Conservation (phyloP, 2,797 vertebrate genomes). For the Spinibarbus caldwelli region DNA sequence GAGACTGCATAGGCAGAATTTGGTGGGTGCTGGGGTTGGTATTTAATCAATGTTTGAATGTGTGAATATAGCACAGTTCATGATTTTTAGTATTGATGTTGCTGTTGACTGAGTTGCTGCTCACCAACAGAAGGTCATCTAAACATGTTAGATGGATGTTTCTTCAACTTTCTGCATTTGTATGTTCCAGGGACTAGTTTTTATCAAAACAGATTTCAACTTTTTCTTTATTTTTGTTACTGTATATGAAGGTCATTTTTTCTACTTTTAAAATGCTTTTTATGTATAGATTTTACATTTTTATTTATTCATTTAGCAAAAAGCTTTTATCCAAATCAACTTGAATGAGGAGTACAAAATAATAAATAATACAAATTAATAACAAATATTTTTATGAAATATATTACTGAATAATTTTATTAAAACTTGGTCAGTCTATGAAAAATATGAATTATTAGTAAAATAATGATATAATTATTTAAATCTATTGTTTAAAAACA, state of each 20-base stretch:
- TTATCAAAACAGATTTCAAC: not conserved
- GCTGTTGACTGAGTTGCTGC: no score
- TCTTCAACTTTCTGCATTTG: not conserved
- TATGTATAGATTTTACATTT: not conserved
- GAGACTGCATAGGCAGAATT: not conserved
- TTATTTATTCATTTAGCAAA: not conserved
- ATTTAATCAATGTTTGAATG: constrained; percentile 6
- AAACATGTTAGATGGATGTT: not conserved
- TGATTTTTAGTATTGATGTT: constrained; percentile 17
- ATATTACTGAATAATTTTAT: not conserved
- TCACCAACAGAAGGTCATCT: not conserved
- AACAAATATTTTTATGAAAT: not conserved
- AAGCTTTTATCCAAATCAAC: not conserved
- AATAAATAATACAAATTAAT: not conserved
- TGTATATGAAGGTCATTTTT: not conserved
- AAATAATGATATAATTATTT: not conserved
- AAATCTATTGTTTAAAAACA: not conserved
- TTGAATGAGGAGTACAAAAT: not conserved
- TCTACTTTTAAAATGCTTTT: not conserved
- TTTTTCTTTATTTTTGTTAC: not conserved
- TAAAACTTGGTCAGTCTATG: not conserved
- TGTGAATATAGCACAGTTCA: constrained; percentile 1
- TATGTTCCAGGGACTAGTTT: not conserved
- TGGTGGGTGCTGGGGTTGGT: not conserved
- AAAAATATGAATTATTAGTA: not conserved